Percentiles rank a stretch among this genome's conserved stretches.
Conservation (phyloP, 2,888 invertebrate species). For the Ctenicera cuprea region DNA sequence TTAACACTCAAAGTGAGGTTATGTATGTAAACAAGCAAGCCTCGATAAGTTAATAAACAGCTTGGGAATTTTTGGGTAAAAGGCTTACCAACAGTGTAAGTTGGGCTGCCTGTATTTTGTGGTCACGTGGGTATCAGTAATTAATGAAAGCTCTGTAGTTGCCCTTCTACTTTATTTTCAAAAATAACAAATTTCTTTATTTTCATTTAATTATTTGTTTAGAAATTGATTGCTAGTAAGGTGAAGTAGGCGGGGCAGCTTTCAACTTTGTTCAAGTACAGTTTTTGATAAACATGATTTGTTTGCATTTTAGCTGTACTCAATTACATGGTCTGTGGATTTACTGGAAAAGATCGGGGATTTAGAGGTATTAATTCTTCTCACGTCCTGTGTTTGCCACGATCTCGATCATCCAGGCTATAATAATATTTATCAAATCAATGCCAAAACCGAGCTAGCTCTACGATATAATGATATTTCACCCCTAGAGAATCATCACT, state of each 20-base stretch:
- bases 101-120: too few species aligned
- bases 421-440: conserved; percentile 88
- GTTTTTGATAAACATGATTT: background rate
- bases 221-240: background rate
- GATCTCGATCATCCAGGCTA: conserved; percentile 87
- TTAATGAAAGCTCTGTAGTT: too few species aligned
- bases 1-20: too few species aligned
- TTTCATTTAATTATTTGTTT: too few species aligned
- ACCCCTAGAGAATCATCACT: conserved; percentile 90
- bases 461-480: conserved; percentile 91
- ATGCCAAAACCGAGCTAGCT: conserved; percentile 88
- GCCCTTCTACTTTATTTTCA: conserved; percentile 19
- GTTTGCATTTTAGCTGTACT: conserved; percentile 81
- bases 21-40: too few species aligned
- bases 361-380: conserved; percentile 84
- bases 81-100: too few species aligned
- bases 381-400: conserved; percentile 88
- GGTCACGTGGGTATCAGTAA: too few species aligned
- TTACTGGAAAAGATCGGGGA: conserved; percentile 82
- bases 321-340: conserved; percentile 84
- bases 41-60: too few species aligned
- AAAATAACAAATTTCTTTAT: background rate
- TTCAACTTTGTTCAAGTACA: too few species aligned
- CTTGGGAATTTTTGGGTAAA: too few species aligned
- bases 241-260: too few species aligned